phyloP scores from a whole-genome alignment of 1,140 invertebrate genomes.

The Anoplophora glabripennis region DNA sequence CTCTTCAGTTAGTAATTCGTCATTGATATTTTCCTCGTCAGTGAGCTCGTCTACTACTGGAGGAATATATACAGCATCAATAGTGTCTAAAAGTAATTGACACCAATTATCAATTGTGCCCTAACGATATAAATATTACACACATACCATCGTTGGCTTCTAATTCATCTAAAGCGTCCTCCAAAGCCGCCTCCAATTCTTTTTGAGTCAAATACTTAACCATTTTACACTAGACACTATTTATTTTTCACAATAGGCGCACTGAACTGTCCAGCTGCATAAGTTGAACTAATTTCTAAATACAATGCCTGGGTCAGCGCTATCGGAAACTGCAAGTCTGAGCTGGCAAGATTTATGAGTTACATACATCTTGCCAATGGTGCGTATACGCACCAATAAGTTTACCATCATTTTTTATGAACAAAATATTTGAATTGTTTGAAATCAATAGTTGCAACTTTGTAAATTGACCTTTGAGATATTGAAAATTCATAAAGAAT shows the following conservation, averaged over 20 bases:
- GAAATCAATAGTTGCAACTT: no score
- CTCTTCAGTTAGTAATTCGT: conserved; percentile 10
- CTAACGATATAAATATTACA: conserved; percentile 6
- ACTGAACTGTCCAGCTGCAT: conserved; percentile 12
- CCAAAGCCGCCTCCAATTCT: conserved; percentile 20
- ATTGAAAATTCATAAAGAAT: no score
- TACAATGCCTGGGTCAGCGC: not conserved
- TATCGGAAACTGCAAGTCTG: not conserved
- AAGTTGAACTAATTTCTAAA: conserved; percentile 19
- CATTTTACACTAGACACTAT: conserved; percentile 10
- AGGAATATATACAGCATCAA: conserved; percentile 23
- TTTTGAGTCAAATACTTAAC: conserved; percentile 17
- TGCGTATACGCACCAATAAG: conserved; percentile 11
- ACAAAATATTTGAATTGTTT: no score
- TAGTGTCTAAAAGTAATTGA: conserved; percentile 9
- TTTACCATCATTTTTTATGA: no score
- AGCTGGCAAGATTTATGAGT: conserved; percentile 4
- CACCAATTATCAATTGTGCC: not conserved
- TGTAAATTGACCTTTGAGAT: no score
- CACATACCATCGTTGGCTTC: conserved; percentile 8
- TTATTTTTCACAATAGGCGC: conserved; percentile 9
- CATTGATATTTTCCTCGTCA: conserved; percentile 23
- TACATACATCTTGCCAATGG: conserved; percentile 2
- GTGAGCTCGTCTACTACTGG: conserved; percentile 22
- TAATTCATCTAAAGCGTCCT: conserved; percentile 14